A percentile compares a stretch with the other conserved stretches of the same genome.
These are phyloP conservation scores for Rhopalosiphum nymphaeae DNA, from an alignment of 2,888 invertebrate species.

Conservation along the genomic window DNA sequence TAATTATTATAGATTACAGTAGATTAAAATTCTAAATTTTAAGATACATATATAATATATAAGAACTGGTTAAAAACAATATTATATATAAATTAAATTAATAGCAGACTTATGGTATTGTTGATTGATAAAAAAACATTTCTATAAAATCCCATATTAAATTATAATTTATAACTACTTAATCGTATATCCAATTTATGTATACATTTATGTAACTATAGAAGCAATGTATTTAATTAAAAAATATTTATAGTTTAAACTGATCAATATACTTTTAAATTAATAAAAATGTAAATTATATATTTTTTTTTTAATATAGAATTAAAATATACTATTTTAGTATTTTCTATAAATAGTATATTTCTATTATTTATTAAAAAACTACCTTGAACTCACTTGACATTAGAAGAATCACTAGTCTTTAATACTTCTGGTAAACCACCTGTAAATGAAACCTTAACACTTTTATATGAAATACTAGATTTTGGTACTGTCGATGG, in stretches of 20 bases:
- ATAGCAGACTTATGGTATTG: not conserved
- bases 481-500: conserved; percentile 52
- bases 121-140: not conserved
- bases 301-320: not conserved
- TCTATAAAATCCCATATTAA: not conserved
- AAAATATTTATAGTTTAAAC: not conserved
- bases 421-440: conserved; percentile 41
- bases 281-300: not conserved
- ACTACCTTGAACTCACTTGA: conserved; percentile 37
- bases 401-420: conserved; percentile 36
- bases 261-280: not conserved
- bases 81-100: not conserved
- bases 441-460: conserved; percentile 33
- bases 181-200: not conserved
- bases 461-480: conserved; percentile 51
- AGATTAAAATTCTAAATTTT: not conserved
- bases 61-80: too few relatives aligned
- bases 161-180: not conserved
- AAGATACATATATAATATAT: not conserved
- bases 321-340: not conserved
- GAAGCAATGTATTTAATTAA: not conserved
- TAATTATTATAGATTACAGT: not conserved
- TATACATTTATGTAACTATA: too few relatives aligned
- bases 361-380: not conserved
- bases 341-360: not conserved